Evolutionary conservation across 2,113 vertebrate species (phyloP), one percentile per base, ranked within the genome.

Genomic region (Anser brachyrhynchus): DNA sequence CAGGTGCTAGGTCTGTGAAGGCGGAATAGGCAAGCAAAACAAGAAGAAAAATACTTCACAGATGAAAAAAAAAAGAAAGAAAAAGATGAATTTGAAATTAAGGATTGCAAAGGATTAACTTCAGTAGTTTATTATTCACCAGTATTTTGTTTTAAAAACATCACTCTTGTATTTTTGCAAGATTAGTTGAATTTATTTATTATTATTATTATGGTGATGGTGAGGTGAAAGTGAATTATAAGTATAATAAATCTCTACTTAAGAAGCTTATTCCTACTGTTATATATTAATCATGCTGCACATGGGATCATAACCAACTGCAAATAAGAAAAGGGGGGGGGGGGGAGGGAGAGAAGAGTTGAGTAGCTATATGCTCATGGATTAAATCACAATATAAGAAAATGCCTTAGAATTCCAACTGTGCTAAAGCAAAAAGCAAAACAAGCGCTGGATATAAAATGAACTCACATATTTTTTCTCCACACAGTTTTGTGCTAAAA

Each of bases 331-430:
- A 43, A 76, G 9, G 0, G 0, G 39, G 10, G 0, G 16, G 11
- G 6, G 20, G 21, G 7, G 2, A 2, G 8, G 26, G 13, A 14
- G 12, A 9, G 7, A 59, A 19, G 16, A 51, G 2, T 51, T 58
- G 37, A 73, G 23, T 79, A 79, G 70, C 19, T 93, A 4, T 76
- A 59, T 55, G 11, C 57, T 84, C 87, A 37, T 89, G 51, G 25
- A 87, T 92, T 89, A 93, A 95, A 91, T 85, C 66, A 55, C 37
- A 83, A 35, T 62, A 26, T 20, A 43, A 87, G n/a, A 52, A 84
- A 92, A 90, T 37, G 62, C 44, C 66, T 69, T 82, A 69, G 52
- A 78, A 87, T 65, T 92, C 52, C 49, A 84, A 26, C 31, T 65
- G 52, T 72, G 52, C 31, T 82, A 82, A 72, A 89, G 87, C 26